phyloP scores from a whole-genome alignment of 1,140 invertebrate genomes.

The Panulirus ornatus region DNA sequence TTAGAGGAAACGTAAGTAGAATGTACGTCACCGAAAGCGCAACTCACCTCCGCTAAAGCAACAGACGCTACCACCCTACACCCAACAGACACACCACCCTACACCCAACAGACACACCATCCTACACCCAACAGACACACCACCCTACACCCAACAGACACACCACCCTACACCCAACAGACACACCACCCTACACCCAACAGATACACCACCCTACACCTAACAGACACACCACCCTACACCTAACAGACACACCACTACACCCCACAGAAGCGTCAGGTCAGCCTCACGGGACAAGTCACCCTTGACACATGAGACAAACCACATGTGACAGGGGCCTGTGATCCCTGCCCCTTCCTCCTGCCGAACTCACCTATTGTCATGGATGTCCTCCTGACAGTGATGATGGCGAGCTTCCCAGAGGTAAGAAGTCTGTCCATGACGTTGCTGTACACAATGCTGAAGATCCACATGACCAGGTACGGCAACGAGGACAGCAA shows the following conservation, averaged over 20 bases:
- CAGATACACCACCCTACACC: neutral
- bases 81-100: neutral
- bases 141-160: neutral
- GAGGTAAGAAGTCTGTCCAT: neutral
- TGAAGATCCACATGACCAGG: conserved; percentile 45
- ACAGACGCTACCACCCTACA: neutral
- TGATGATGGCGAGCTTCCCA: neutral
- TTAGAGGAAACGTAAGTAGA: neutral
- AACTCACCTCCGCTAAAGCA: too few species aligned
- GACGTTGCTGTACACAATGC: conserved; percentile 23
- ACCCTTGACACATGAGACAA: neutral
- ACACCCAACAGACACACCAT: neutral
- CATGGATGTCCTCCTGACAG: conserved; percentile 35
- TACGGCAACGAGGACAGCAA: conserved; percentile 20
- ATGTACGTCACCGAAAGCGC: neutral
- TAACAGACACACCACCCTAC: neutral
- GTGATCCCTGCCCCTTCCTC: neutral
- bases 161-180: neutral
- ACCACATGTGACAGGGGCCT: too few species aligned
- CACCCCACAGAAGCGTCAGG: neutral
- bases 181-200: neutral
- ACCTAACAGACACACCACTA: neutral
- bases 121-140: neutral
- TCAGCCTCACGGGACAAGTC: neutral
- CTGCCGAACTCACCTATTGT: conserved; percentile 13